Evolutionary conservation across 2,797 vertebrate species (phyloP), one percentile per base, ranked within the genome.

Genomic region (Sus cebifrons): DNA sequence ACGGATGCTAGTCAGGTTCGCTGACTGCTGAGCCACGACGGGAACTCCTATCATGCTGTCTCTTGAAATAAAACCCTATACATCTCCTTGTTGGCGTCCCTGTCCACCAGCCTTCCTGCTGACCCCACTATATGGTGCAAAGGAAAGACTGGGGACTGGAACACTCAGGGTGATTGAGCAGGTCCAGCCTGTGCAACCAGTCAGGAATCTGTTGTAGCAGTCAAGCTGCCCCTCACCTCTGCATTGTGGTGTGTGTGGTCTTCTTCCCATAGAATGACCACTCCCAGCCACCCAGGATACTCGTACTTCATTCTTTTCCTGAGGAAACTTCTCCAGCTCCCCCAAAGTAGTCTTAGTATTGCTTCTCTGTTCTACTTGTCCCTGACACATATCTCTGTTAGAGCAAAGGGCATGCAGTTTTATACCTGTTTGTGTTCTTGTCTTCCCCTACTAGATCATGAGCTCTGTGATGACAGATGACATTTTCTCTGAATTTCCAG

Each of bases 401-500:
- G 18, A 89, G 40, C 54, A 89, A 52, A 93, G 16, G 67, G 5
- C n/a, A 70, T n/a, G 58, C 12, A 56, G 7, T 23, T 40, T 77
- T 78, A 82, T 18, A 8, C 12, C 29, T 62, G 5, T 54, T 58
- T 79, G 16, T 77, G 15, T 40, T 18, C 58, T 70, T 85, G 6
- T 64, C 60, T 91, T 91, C 44, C 40, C 10, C 49, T n/a, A 6
- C 16, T 32, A 70, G n/a, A 20, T 77, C 71, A 52, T 16, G 32
- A 87, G 5, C 21, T 93, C 67, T 71, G 18, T 54, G 40, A 52
- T 49, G 16, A 82, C 14, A 62, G 56, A 65, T 79, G 70, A 36
- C 32, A 29, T 86, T 85, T 84, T 89, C 44, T 84, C 89, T 75
- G 58, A 93, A 77, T 89, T 71, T 56, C 36, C 79, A 75, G 83